Percentiles rank a stretch among this genome's conserved stretches.
Conservation (phyloP, 2,888 invertebrate species). For the Bursaphelenchus okinawaensis region DNA sequence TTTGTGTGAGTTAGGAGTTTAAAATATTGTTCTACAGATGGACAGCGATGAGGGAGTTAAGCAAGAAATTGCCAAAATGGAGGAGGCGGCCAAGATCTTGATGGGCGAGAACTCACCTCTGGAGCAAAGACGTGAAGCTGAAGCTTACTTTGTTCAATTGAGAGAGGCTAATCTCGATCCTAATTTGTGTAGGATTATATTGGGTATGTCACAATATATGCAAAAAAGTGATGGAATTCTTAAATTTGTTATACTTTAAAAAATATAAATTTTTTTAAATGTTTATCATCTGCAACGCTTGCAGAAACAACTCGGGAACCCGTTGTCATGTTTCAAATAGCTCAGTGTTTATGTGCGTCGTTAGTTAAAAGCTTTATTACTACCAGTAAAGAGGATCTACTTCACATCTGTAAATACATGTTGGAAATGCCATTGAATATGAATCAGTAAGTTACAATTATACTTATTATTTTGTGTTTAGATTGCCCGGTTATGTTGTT, state of each 20-base stretch:
- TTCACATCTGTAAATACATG: slow-evolving; percentile 72
- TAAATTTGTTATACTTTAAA: too few species aligned
- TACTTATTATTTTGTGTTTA: slow-evolving; percentile 17
- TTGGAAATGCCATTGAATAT: slow-evolving; percentile 70
- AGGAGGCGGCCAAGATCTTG: slow-evolving; percentile 40
- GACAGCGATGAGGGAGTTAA: neutral
- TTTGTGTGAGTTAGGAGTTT: too few species aligned
- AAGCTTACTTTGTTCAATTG: slow-evolving; percentile 35
- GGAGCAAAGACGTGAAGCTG: slow-evolving; percentile 40
- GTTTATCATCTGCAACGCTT: too few species aligned
- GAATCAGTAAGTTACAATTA: neutral
- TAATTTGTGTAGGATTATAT: slow-evolving; percentile 30
- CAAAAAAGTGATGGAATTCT: neutral
- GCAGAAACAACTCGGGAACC: slow-evolving; percentile 60
- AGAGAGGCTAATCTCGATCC: slow-evolving; percentile 29
- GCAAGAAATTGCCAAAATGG: slow-evolving; percentile 38
- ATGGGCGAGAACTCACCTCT: slow-evolving; percentile 37
- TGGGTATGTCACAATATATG: slow-evolving; percentile 22
- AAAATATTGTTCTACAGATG: too few species aligned
- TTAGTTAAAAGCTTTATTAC: slow-evolving; percentile 78
- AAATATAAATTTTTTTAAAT: too few species aligned
- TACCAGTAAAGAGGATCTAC: slow-evolving; percentile 69
- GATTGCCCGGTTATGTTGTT: slow-evolving; percentile 58
- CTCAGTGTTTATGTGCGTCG: slow-evolving; percentile 74
- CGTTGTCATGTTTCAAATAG: slow-evolving; percentile 81